phyloP scores from a whole-genome alignment of 2,888 invertebrate genomes.

The Tenthredo distinguenda region DNA sequence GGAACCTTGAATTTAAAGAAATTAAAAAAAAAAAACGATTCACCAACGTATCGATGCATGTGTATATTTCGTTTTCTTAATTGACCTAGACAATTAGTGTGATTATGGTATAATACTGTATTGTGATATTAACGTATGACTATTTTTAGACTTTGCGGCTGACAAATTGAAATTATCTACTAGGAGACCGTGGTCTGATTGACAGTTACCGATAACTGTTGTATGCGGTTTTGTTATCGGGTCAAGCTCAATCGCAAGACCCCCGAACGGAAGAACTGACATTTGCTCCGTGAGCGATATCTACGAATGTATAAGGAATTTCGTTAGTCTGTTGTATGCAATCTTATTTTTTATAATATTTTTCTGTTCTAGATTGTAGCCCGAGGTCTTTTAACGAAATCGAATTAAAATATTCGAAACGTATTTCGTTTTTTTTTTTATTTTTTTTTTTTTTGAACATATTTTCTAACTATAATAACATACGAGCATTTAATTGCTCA shows the following conservation, averaged over 20 bases:
- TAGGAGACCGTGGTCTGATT: not conserved
- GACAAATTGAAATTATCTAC: conserved; percentile 14
- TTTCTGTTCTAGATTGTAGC: not conserved
- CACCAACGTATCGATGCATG: not conserved
- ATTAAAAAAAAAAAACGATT: no score
- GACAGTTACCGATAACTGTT: conserved; percentile 30
- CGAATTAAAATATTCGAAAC: not conserved
- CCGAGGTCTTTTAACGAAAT: not conserved
- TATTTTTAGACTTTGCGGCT: not conserved
- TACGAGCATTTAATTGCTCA: conserved; percentile 20
- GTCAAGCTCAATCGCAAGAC: conserved; percentile 15
- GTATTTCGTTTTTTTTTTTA: not conserved
- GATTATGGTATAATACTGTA: not conserved
- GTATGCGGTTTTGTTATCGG: conserved; percentile 27
- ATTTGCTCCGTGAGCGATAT: conserved; percentile 3
- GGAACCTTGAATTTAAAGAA: not conserved
- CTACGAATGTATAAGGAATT: not conserved
- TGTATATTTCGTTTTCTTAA: not conserved
- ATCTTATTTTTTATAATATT: not conserved
- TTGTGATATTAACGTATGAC: not conserved
- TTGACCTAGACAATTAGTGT: not conserved
- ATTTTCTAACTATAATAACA: not conserved
- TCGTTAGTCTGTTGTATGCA: not conserved
- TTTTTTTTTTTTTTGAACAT: not conserved
- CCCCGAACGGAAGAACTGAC: conserved; percentile 33